A percentile compares a stretch with the other conserved stretches of the same genome.
Evolutionary conservation across 2,888 invertebrate species (phyloP).

Genomic region (Napeogenes inachia): DNA sequence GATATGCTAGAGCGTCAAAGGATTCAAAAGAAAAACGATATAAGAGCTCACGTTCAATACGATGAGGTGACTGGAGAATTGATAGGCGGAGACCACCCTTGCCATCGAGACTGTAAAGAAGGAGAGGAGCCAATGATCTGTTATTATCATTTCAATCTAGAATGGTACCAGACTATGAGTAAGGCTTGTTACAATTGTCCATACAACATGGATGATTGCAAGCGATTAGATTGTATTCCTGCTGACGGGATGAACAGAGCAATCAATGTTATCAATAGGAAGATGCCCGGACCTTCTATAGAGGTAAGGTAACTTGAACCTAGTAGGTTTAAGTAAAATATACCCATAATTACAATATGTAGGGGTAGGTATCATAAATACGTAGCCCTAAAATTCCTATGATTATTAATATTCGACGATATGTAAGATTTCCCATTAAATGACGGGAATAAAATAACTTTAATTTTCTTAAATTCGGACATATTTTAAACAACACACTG

Average conservation of each 20-base stretch:
- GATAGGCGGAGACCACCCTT: conserved; percentile 74
- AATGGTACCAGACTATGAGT: conserved; percentile 91
- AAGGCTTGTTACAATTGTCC: conserved; percentile 94
- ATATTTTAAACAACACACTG: not conserved
- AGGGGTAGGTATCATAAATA: no score
- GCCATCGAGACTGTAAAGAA: conserved; percentile 80
- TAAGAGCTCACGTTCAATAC: conserved; percentile 57
- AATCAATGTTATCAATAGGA: conserved; percentile 88
- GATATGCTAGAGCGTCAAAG: conserved; percentile 35
- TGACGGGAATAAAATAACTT: not conserved
- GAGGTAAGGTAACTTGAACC: conserved; percentile 75
- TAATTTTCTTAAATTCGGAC: not conserved
- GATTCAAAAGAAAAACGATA: conserved; percentile 46
- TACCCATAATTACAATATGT: no score
- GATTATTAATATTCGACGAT: no score
- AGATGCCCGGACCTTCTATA: conserved; percentile 91
- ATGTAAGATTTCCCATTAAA: no score
- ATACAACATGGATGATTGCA: conserved; percentile 84
- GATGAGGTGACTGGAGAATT: conserved; percentile 68
- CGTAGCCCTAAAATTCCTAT: no score
- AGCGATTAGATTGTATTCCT: conserved; percentile 86
- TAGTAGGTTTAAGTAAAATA: no score
- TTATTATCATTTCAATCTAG: conserved; percentile 84
- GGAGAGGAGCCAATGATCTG: conserved; percentile 82
- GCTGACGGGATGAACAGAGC: conserved; percentile 88